Base-by-base conservation (phyloP, 2,797 vertebrate species). In the Leptoclinus maculatus region DNA sequence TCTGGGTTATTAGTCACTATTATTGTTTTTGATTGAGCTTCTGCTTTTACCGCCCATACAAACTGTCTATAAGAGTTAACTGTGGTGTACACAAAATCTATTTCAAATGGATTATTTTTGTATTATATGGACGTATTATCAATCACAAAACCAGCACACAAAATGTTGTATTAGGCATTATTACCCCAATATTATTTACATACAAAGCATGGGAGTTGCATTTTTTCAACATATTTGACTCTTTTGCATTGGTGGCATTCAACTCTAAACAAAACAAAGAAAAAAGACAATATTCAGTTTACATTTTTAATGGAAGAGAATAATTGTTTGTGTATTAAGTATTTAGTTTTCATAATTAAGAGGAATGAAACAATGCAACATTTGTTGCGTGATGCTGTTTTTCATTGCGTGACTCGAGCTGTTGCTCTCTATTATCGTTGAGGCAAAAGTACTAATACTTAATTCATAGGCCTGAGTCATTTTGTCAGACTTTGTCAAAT, bases 401-500 rank as follows among this genome's bases (percentile, higher is more conserved):
- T 68, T 2, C 39, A 53, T 76, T 65, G 65, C 12, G 3, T 79
- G 76, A 79, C 53, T 79, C 51, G 47, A 67, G 25, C 29, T 45
- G 29, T 29, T 83, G 1, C 25, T 59, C 27, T 58, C 0, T 59
- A 32, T 47, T 75, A 41, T 65, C 63, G 59, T 71, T 45, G 0
- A 62, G 53, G 60, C 27, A 62, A 45, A 84, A 74, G 63, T 29
- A 66, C 59, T 79, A 43, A 74, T 78, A 23, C n/a, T 78, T 83
- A 79, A 63, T 79, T 59, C 72, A 73, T 49, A 62, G 49, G 60
- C 57, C 65, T 64, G 80, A 86, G 54, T 88, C 64, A 77, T 73
- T 80, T 79, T 66, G 78, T 76, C 68, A 75, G 75, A 79, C 66
- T 81, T 72, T 67, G 60, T 76, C 47, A 65, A 65, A 81, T 75